A percentile compares a stretch with the other conserved stretches of the same genome.
Evolutionary conservation across 2,888 invertebrate genomes (phyloP).

Genomic region (Catocala fraxini): DNA sequence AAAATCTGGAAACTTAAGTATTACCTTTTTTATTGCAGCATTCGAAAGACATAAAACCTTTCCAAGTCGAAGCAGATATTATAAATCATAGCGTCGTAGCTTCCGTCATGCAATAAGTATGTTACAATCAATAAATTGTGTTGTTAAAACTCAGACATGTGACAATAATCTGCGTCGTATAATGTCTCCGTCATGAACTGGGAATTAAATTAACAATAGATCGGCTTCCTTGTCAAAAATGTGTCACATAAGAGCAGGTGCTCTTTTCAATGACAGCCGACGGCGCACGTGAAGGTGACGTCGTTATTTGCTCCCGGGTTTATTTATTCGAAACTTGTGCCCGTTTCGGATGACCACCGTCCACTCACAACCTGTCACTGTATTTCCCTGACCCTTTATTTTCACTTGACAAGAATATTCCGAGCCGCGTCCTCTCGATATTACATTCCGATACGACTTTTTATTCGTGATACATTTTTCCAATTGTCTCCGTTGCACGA

Average conservation of each 20-base stretch:
- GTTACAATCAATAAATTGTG: constrained; percentile 32
- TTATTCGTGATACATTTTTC: constrained; percentile 86
- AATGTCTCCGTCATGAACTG: constrained; percentile 25
- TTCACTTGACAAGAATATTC: constrained; percentile 86
- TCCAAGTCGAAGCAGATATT: constrained; percentile 50
- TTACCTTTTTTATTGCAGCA: constrained; percentile 57
- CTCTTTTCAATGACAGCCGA: constrained; percentile 66
- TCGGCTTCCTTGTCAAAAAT: constrained; percentile 69
- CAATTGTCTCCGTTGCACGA: constrained; percentile 82
- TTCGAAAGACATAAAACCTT: constrained; percentile 58
- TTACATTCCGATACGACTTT: constrained; percentile 86
- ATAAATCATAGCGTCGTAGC: constrained; percentile 58
- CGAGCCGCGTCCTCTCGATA: constrained; percentile 80
- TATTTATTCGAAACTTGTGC: constrained; percentile 83
- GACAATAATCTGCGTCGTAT: constrained; percentile 21
- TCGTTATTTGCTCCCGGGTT: constrained; percentile 77
- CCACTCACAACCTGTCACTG: constrained; percentile 84
- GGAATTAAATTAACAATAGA: constrained; percentile 68
- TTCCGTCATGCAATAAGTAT: constrained; percentile 53
- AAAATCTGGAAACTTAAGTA: constrained; percentile 54
- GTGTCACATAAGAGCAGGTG: constrained; percentile 73
- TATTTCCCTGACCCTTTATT: constrained; percentile 85
- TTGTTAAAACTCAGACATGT: constrained; percentile 24
- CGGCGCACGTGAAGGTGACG: constrained; percentile 74
- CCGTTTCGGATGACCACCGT: constrained; percentile 81